These are phyloP conservation scores for Intellagama lesueurii DNA, from an alignment of 2,797 vertebrate genomes.

Conservation along the genomic window DNA sequence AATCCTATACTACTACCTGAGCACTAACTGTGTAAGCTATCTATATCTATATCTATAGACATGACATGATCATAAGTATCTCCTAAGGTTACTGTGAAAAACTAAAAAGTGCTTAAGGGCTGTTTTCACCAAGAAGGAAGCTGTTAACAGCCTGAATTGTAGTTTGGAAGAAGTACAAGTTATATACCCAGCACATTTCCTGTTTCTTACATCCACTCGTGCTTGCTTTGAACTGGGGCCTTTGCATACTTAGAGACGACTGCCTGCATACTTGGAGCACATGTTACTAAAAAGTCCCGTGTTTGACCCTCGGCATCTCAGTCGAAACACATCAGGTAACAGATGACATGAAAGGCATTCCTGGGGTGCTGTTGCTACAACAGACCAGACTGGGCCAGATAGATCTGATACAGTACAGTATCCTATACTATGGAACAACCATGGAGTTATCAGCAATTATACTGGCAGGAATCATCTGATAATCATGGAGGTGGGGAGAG, in stretches of 20 bases:
- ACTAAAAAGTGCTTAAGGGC: neutral
- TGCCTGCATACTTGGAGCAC: no score
- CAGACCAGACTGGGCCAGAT: neutral
- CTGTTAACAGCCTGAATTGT: no score
- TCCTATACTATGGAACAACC: no score
- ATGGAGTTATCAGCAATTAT: no score
- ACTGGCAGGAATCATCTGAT: no score
- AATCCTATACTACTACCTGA: neutral
- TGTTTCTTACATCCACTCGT: neutral
- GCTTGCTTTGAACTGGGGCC: neutral
- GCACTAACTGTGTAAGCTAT: neutral
- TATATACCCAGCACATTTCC: neutral
- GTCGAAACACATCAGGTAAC: neutral
- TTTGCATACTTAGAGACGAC: neutral
- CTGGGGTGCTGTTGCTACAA: neutral
- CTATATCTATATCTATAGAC: no score
- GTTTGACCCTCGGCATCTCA: neutral
- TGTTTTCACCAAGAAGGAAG: neutral
- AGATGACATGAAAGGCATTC: neutral
- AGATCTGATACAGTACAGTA: no score
- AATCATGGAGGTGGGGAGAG: no score
- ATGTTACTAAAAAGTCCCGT: no score
- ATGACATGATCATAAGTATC: neutral
- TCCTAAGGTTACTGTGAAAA: neutral
- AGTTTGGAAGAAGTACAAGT: neutral